These are phyloP conservation scores for Dicyrtoma fusca DNA, from an alignment of 2,888 invertebrate genomes.

Conservation along the genomic window DNA sequence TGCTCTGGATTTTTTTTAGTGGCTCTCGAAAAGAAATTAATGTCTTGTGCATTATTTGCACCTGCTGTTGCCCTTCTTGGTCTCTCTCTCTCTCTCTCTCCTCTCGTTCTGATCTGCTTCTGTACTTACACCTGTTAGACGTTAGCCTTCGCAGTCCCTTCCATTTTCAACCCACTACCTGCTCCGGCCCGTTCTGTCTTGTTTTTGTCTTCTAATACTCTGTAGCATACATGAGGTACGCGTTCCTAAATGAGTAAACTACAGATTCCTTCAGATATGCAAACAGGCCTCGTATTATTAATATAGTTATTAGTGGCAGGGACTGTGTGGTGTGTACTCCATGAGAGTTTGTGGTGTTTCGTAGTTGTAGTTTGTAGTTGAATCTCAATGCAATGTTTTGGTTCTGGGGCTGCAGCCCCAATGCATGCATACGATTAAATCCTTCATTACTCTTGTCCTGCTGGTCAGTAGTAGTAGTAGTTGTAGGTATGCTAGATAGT, in stretches of 20 bases:
- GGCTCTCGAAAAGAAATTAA: slow-evolving; percentile 47
- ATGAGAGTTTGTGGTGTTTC: neutral
- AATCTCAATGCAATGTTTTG: no score
- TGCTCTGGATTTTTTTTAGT: slow-evolving; percentile 50
- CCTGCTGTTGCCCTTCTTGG: slow-evolving; percentile 51
- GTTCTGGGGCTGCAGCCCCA: no score
- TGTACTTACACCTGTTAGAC: slow-evolving; percentile 38
- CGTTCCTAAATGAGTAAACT: no score
- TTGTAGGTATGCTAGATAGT: no score
- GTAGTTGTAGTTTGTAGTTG: slow-evolving; percentile 9
- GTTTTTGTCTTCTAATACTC: neutral
- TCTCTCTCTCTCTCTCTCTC: neutral
- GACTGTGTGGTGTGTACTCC: no score
- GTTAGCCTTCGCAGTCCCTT: slow-evolving; percentile 37
- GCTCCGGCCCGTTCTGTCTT: slow-evolving; percentile 4
- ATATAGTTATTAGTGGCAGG: no score
- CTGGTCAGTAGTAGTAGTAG: no score
- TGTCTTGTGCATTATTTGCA: slow-evolving; percentile 55
- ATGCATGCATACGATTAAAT: no score
- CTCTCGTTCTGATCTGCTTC: slow-evolving; percentile 31
- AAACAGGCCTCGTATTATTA: no score
- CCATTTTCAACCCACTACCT: slow-evolving; percentile 11
- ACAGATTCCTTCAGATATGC: no score
- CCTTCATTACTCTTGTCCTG: no score
- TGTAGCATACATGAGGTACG: neutral